phyloP scores from a whole-genome alignment of 2,797 vertebrate species.

The Epinephelus coioides region DNA sequence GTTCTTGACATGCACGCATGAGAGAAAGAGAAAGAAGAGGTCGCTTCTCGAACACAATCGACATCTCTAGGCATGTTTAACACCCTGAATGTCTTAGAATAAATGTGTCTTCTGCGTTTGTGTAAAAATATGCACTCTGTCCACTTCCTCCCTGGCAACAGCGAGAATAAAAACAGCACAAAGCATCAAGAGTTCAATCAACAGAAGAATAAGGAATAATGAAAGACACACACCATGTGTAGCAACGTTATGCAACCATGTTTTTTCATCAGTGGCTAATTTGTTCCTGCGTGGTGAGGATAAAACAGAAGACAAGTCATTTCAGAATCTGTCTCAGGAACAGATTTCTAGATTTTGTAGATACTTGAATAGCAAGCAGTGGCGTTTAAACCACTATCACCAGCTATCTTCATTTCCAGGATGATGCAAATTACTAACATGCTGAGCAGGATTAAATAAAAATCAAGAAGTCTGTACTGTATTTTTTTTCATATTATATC shows the following conservation, averaged over 20 bases:
- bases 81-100: neutral
- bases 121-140: conserved; percentile 17
- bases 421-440: neutral
- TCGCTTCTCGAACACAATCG: conserved; percentile 29
- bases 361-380: neutral
- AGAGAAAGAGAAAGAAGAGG: conserved; percentile 24
- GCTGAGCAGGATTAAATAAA: neutral
- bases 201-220: conserved; percentile 20
- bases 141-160: conserved; percentile 25
- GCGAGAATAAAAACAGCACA: neutral
- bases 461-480: neutral
- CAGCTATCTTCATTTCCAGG: neutral
- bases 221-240: neutral
- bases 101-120: neutral
- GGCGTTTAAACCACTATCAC: neutral
- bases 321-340: neutral
- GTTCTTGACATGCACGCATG: conserved; percentile 59
- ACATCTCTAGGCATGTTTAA: conserved; percentile 27
- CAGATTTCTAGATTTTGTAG: neutral
- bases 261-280: conserved; percentile 1
- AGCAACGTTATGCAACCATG: neutral
- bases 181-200: conserved; percentile 1
- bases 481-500: neutral
- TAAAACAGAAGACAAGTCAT: neutral
- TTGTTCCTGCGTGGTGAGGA: neutral